A percentile compares a stretch with the other conserved stretches of the same genome.
Conservation (phyloP, 23 tunicate species). For the Botrylloides violaceus region DNA sequence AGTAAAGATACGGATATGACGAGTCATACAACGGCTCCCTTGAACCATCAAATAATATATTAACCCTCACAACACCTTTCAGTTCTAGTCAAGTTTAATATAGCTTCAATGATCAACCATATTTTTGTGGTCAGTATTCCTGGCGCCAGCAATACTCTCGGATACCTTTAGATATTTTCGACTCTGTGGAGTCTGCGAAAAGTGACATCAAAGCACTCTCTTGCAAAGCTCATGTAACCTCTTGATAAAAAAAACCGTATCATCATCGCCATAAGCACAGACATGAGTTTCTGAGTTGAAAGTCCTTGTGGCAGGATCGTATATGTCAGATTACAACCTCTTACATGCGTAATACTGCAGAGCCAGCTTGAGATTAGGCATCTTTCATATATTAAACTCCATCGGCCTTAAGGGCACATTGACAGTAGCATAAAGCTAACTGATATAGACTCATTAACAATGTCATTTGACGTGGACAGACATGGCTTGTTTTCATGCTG, state of each 20-base stretch:
- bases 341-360: slow-evolving; percentile 20
- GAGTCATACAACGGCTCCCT: not conserved
- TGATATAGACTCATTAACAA: not conserved
- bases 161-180: not conserved
- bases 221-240: not conserved
- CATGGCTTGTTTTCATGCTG: too few species aligned
- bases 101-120: not conserved
- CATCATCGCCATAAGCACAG: slow-evolving; percentile 10
- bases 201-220: not conserved
- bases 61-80: not conserved
- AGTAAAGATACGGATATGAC: not conserved
- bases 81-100: not conserved
- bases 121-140: not conserved
- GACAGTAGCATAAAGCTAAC: too few species aligned
- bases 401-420: slow-evolving; percentile 1
- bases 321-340: slow-evolving; percentile 19
- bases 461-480: not conserved
- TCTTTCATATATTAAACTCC: not conserved
- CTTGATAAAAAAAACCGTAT: not conserved
- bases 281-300: slow-evolving; percentile 3
- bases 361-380: not conserved
- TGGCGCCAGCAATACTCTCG: not conserved
- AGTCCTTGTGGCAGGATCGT: slow-evolving; percentile 1
- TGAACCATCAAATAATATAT: not conserved
- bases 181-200: slow-evolving; percentile 4